These are phyloP conservation scores for Garrulus glandarius DNA, from an alignment of 2,797 vertebrate species.

Conservation along the genomic window DNA sequence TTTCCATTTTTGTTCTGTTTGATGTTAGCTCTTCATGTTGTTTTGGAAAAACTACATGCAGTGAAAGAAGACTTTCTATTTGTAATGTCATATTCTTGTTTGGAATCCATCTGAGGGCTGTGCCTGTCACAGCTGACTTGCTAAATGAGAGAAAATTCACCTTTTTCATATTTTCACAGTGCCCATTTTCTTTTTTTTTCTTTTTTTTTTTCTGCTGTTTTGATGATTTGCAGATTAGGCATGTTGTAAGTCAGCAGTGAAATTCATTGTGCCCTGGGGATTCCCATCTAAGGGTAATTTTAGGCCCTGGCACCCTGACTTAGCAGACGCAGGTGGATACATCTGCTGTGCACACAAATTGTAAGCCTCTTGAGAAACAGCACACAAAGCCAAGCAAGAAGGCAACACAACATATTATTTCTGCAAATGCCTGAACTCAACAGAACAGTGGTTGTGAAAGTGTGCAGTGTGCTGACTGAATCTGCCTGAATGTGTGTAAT, in stretches of 20 bases:
- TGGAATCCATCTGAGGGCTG: neutral
- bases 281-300: neutral
- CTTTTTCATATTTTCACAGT: neutral
- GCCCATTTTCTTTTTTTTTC: accelerated
- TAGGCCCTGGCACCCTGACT: neutral
- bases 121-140: neutral
- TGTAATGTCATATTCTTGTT: neutral
- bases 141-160: neutral
- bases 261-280: neutral
- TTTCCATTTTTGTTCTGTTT: neutral
- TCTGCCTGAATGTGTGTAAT: neutral
- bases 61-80: neutral
- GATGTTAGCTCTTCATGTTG: neutral
- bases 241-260: neutral
- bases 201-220: neutral
- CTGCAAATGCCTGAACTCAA: neutral
- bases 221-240: neutral
- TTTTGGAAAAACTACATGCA: neutral
- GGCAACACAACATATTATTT: neutral
- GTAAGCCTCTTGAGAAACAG: neutral
- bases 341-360: neutral
- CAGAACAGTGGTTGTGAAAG: neutral
- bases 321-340: neutral
- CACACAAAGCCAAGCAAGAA: neutral
- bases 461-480: neutral